phyloP scores from a whole-genome alignment of 2,888 invertebrate genomes.

The Sisyra terminalis region DNA sequence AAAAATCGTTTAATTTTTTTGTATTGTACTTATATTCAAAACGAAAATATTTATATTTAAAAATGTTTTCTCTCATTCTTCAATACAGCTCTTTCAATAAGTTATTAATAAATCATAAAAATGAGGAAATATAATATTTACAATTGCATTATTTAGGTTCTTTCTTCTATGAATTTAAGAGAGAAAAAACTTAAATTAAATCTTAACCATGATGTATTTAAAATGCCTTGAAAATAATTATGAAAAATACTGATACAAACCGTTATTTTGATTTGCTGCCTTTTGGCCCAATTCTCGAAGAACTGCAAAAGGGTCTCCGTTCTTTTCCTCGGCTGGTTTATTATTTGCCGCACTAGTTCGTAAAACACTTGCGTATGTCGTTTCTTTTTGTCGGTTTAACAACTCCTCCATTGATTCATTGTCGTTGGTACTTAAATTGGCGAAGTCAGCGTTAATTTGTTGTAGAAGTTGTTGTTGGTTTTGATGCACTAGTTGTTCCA shows the following conservation, averaged over 20 bases:
- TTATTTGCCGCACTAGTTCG: conserved; percentile 15
- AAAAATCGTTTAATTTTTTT: too few relatives aligned
- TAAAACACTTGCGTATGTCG: conserved; percentile 22
- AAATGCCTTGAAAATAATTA: conserved; percentile 15
- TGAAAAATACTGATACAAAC: conserved; percentile 40
- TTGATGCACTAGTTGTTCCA: conserved; percentile 7
- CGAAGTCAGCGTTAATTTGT: conserved; percentile 22
- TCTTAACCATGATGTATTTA: background rate
- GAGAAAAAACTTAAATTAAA: background rate
- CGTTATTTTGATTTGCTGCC: conserved; percentile 22
- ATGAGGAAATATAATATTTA: too few relatives aligned
- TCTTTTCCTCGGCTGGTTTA: conserved; percentile 9
- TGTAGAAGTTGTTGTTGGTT: conserved; percentile 18
- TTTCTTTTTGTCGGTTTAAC: conserved; percentile 18
- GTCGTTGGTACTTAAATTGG: conserved; percentile 17
- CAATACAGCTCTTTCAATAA: too few relatives aligned
- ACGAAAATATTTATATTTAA: too few relatives aligned
- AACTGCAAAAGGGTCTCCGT: conserved; percentile 28
- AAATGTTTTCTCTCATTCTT: too few relatives aligned
- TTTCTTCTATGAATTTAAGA: too few relatives aligned
- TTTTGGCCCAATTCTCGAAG: conserved; percentile 31
- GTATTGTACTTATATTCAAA: too few relatives aligned
- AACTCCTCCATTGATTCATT: conserved; percentile 15
- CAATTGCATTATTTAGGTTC: too few relatives aligned
- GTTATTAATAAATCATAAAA: too few relatives aligned